Evolutionary conservation across 1,140 invertebrate genomes (phyloP), one percentile per base, ranked within the genome.

Genomic region (Formica exsecta): DNA sequence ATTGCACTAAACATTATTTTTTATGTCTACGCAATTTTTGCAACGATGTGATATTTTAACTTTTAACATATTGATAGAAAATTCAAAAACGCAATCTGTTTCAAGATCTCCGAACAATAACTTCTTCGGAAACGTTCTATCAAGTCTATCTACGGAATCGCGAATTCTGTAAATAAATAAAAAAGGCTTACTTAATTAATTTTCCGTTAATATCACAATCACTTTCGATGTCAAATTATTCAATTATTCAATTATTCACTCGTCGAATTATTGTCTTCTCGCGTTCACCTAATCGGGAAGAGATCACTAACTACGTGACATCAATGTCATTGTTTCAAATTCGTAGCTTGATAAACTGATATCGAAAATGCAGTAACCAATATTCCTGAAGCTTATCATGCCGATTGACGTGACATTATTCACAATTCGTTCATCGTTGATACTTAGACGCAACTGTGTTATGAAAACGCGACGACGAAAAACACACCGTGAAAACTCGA

Each of bases 391-490:
- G 16, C 16, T 75, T 75, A 59, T 75, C 16, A 25, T n/a, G 11
- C 32, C 29, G 13, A 75, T 38, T 38, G 22, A 61, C 54, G 36
- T 75, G 36, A 61, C 36, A 38, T 38, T 75, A 61, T 61, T 61
- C 22, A 41, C 13, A 7, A 0, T 41, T 61, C 9, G 32, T 38
- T 2, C n/a, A 75, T 59, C n/a, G n/a, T 16, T 8, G 2, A 61
- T 32, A 36, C 6, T 41, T 59, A n/a, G n/a, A 38, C 1, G 22
- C 19, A 13, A 2, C 32, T 32, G n/a, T 73, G 19, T 36, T 51
- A 22, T 6, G 6, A 54, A 32, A 38, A 75, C 16, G 8, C 0
- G 25, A 62, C 2, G 9, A 57, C 3, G 19, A 64, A 11, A 32
- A 65, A 25, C 59, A 25, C 59, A 25, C 29, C 8, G 19, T 36